These are phyloP conservation scores for Tachina fera DNA, from an alignment of 2,888 invertebrate species.

Conservation along the genomic window DNA sequence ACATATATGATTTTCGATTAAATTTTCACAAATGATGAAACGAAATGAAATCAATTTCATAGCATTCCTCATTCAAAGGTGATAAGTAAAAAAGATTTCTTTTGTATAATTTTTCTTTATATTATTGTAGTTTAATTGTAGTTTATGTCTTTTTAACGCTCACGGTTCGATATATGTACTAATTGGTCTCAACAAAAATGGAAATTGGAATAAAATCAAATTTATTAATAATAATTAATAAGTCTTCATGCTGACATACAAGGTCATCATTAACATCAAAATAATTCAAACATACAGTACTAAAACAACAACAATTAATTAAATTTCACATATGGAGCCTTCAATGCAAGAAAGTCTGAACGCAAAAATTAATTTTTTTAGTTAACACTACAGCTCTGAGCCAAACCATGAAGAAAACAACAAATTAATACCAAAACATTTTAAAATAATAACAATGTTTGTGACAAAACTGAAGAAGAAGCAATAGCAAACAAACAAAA, in stretches of 20 bases:
- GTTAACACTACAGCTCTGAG: background rate
- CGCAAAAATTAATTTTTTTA: too few species aligned
- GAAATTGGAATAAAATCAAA: slow-evolving; percentile 43
- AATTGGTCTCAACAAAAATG: background rate
- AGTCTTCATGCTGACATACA: slow-evolving; percentile 54
- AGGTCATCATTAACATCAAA: slow-evolving; percentile 68
- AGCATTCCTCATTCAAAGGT: background rate
- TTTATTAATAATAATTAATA: slow-evolving; percentile 1
- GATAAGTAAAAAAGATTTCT: background rate
- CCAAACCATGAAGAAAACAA: slow-evolving; percentile 5
- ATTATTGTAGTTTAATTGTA: too few species aligned
- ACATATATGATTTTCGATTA: slow-evolving; percentile 5
- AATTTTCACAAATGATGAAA: background rate
- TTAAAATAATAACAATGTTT: slow-evolving; percentile 44
- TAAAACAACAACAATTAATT: slow-evolving; percentile 14
- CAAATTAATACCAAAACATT: slow-evolving; percentile 4
- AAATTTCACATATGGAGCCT: background rate
- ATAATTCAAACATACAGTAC: slow-evolving; percentile 30
- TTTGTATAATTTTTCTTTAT: background rate
- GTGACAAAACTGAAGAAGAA: slow-evolving; percentile 23
- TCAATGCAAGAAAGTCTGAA: too few species aligned
- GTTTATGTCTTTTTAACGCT: background rate
- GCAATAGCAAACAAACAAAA: slow-evolving; percentile 35
- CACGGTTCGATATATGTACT: background rate
- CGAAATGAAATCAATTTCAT: background rate